Evolutionary conservation across 2,797 vertebrate genomes (phyloP), one percentile per base, ranked within the genome.

Genomic region (Falco concolor): DNA sequence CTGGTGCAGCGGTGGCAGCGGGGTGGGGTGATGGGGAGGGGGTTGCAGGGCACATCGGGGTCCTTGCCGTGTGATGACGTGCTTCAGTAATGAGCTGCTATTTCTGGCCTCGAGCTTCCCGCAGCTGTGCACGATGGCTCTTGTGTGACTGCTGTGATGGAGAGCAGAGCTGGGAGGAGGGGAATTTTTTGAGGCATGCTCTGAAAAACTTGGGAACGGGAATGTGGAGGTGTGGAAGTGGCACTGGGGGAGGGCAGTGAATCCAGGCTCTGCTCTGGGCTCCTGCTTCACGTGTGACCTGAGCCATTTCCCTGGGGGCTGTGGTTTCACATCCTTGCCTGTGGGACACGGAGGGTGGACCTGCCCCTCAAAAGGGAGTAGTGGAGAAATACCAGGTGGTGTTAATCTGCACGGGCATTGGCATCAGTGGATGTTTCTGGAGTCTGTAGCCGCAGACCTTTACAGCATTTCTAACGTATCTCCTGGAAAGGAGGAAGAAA

Each of bases 1-100:
- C 44, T 38, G 54, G 28, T 6, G 57, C 36, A 21, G 72, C 1
- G 2, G 32, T 57, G 78, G 12, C 9, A 13, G 32, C 2, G 16
- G 28, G 52, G 28, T 0, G 0, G 19, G 75, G 36, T 15, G 34
- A 38, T 1, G 4, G 20, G 38, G 50, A 40, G 80, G 68, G 88
- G 49, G 50, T 8, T 1, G 3, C 38, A 42, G 60, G 84, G 32
- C 1, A 0, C 13, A 5, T 34, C 0, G 0, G 28, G 82, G 59
- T 87, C 84, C 68, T 20, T 56, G 64, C 56, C 0, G 1, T 8
- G 18, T 30, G 52, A 11, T 69, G 74, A 73, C 0, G 10, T 57
- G 25, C 13, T 42, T 24, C 42, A 50, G 70, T 53, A 27, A 87
- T 8, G 54, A 95, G 84, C 90, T 96, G 92, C 84, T 91, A 1